Evolutionary conservation across 2,888 invertebrate genomes (phyloP), one percentile per base, ranked within the genome.

Genomic region (Patella depressa): DNA sequence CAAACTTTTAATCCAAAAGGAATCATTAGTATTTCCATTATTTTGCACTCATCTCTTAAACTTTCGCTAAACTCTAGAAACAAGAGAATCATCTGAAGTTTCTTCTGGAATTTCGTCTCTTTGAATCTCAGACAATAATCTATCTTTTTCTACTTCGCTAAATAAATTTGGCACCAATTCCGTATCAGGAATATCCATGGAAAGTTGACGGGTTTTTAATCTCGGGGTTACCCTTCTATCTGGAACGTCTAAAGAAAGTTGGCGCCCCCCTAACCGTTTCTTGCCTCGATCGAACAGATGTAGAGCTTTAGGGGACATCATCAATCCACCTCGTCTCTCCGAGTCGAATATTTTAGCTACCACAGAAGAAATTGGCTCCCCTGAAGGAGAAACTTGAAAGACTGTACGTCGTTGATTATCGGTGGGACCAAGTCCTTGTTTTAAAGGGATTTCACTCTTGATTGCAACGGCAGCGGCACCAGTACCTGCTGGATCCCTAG

Each of bases 241-340:
- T 15, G 65, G 65, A 65, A 65, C 65, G 24, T 65, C 65, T 24
- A 65, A 12, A 7, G 65, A 65, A 19, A 65, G 19, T 15, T 65
- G 65, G 11, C 65, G 65, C 12, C 24, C 65, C 19, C 14, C 24
- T 9, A 65, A 24, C 14, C 65, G 19, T 65, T 14, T 19, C 5
- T 24, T 65, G 19, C 65, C 24, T 0, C 65, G 65, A 65, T 65
- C 65, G 14, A 65, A 65, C 14, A 65, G 14, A 65, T 65, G 74
- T 55, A 75, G 69, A n/a, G 75, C 75, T 57, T 73, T 73, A 15
- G 76, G 73, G 9, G 76, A 74, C 53, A 73, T 74, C 1, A 73
- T 69, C 19, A 79, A 71, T 53, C 74, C 79, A 53, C 76, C 79
- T n/a, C 79, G 76, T 76, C 79, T 65, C 55, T 76, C 79, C n/a